A percentile compares a stretch with the other conserved stretches of the same genome.
Conservation (phyloP, 2,113 vertebrate genomes). For the Toxotes jaculatrix region DNA sequence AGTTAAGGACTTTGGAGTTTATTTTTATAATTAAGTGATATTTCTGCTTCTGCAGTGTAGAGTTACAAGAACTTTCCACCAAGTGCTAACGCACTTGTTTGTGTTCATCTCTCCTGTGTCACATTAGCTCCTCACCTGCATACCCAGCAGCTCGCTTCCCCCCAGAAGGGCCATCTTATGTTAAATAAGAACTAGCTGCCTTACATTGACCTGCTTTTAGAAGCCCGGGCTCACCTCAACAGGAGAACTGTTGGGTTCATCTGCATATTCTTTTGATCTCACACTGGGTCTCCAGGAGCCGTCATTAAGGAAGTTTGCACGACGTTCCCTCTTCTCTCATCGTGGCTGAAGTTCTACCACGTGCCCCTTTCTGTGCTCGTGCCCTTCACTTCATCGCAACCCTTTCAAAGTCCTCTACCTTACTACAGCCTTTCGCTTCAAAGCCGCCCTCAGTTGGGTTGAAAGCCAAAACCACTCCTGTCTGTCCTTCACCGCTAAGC, state of each 20-base stretch:
- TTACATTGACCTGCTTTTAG: conserved; percentile 69
- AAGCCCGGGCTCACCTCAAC: conserved; percentile 51
- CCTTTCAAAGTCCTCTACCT: conserved; percentile 35
- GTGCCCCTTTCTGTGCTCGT: conserved; percentile 3
- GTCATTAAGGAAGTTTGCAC: conserved; percentile 73
- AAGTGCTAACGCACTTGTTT: conserved; percentile 22
- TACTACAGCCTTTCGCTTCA: conserved; percentile 50
- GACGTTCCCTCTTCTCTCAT: conserved; percentile 25
- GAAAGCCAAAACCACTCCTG: conserved; percentile 58
- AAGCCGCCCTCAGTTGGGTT: conserved; percentile 49
- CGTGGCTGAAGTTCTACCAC: conserved; percentile 20
- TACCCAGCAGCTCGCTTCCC: conserved; percentile 5
- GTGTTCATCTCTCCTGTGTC: conserved; percentile 1
- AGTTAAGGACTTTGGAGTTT: neutral
- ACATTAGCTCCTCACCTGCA: conserved; percentile 20
- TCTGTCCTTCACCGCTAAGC: conserved; percentile 67
- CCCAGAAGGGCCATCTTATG: conserved; percentile 36
- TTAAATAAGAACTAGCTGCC: conserved; percentile 33
- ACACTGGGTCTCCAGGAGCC: conserved; percentile 42
- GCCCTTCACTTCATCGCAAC: conserved; percentile 27
- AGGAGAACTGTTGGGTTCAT: conserved; percentile 56
- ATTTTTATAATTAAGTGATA: neutral
- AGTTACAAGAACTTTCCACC: neutral
- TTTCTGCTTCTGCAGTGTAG: neutral
- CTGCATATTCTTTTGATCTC: conserved; percentile 78